Percentiles rank a stretch among this genome's conserved stretches.
Conservation (phyloP, 2,888 invertebrate genomes). For the Noctuana brunneofusca region DNA sequence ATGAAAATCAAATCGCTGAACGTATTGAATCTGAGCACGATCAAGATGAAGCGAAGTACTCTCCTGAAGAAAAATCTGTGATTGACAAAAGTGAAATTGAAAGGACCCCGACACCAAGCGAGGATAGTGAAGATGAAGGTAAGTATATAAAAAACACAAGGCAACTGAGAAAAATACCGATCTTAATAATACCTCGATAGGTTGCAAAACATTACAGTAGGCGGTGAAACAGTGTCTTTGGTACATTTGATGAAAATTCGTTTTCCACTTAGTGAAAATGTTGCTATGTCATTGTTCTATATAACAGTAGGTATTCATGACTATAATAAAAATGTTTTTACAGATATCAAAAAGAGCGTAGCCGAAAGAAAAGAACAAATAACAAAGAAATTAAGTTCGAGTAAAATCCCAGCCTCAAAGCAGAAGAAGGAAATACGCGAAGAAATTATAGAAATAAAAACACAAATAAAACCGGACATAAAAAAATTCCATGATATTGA, state of each 20-base stretch:
- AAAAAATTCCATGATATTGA: slow-evolving; percentile 80
- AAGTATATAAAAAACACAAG: slow-evolving; percentile 18
- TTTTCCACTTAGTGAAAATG: background rate
- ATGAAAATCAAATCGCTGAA: slow-evolving; percentile 67
- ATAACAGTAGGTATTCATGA: background rate
- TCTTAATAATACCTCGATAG: no score
- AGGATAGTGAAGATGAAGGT: slow-evolving; percentile 82
- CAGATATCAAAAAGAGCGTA: slow-evolving; percentile 85
- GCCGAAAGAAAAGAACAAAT: slow-evolving; percentile 90
- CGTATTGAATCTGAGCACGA: slow-evolving; percentile 70
- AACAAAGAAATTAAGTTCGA: slow-evolving; percentile 87
- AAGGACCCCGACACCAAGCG: slow-evolving; percentile 75
- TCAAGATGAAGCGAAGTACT: slow-evolving; percentile 89
- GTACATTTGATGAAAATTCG: background rate
- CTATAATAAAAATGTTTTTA: slow-evolving; percentile 23
- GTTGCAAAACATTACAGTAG: no score
- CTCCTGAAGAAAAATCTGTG: slow-evolving; percentile 90
- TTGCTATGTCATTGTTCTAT: background rate
- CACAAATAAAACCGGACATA: slow-evolving; percentile 84
- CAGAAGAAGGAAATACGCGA: slow-evolving; percentile 89
- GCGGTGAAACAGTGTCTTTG: background rate
- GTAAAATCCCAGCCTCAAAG: slow-evolving; percentile 88
- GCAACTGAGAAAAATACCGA: no score
- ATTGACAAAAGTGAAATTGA: slow-evolving; percentile 86
- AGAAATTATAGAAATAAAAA: slow-evolving; percentile 87